Conservation (phyloP, 92 coral and sea anemone genomes). For the Zoanthus gigantus region DNA sequence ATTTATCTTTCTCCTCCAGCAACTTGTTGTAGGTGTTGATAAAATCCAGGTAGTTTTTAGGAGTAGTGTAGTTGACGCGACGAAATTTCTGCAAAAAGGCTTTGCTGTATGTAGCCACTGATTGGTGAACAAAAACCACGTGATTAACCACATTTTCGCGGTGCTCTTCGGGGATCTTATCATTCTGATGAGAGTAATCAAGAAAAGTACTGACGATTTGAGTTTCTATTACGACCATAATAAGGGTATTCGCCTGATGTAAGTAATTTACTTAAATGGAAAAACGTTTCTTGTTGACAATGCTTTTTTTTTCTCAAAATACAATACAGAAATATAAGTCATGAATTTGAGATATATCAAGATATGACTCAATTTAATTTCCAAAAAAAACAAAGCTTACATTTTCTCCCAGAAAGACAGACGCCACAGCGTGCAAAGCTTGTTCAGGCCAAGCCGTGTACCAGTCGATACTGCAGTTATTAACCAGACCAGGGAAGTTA, state of each 20-base stretch:
- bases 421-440: constrained; percentile 97
- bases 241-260: neutral
- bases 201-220: neutral
- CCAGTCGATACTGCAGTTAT: constrained; percentile 99
- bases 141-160: constrained; percentile 98
- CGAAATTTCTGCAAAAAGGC: constrained; percentile 93
- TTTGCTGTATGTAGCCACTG: constrained; percentile 89
- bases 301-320: no score
- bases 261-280: no score
- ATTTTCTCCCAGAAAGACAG: constrained; percentile 97
- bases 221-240: neutral
- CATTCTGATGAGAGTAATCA: constrained; percentile 72
- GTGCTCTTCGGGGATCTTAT: constrained; percentile 95
- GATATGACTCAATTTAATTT: neutral
- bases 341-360: neutral
- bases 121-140: constrained; percentile 98
- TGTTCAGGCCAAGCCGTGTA: constrained; percentile 99
- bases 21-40: constrained; percentile 97
- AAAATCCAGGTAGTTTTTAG: constrained; percentile 98
- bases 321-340: neutral
- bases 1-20: constrained; percentile 97
- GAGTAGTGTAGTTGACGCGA: constrained; percentile 97
- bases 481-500: constrained; percentile 98
- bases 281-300: no score
- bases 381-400: constrained; percentile 54